Evolutionary conservation across 2,888 invertebrate species (phyloP), one percentile per base, ranked within the genome.

Genomic region (Polymixis lichenea): DNA sequence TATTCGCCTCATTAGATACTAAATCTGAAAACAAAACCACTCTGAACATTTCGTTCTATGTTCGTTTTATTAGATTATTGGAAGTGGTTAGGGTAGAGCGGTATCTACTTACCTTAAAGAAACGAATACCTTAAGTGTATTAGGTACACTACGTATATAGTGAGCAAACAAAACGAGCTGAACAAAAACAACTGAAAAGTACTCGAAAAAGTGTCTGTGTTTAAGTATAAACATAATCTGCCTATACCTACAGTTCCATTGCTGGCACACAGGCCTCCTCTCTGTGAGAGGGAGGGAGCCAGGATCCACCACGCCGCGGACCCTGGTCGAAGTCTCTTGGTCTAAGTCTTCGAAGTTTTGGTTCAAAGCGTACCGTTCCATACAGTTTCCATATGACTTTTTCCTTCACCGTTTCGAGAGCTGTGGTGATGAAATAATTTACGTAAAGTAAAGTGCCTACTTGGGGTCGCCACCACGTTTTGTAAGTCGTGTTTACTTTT

Each of bases 1-100:
- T 80, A 46, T 75, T 73, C 83, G 80, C 87, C 85, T 82, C 87
- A 83, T 84, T 80, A 80, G 66, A 78, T 78, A 78, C 77, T 51
- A 78, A 77, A 85, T 73, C 80, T 82, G 78, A 75, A 83, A 85
- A 83, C 83, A 70, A 78, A 83, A 78, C 75, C 75, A 68, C 56
- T 79, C n/a, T 22, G 71, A 78, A 70, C 67, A 68, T 77, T 81
- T 73, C 74, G 61, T 70, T 81, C 61, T 49, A 53, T 58, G 64
- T 72, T 72, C 64, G 56, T 72, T 80, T 77, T 77, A 80, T 73
- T 83, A 67, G 83, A 77, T 83, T 83, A 76, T 83, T 73, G 67
- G 64, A 78, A 82, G 38, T 69, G 65, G 62, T 72, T 76, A 25
- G 55, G 67, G 56, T 43, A 62, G n/a, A 61, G 32, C 22, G 55